Base-by-base conservation (phyloP, 2,797 vertebrate genomes). In the Acanthopagrus latus region DNA sequence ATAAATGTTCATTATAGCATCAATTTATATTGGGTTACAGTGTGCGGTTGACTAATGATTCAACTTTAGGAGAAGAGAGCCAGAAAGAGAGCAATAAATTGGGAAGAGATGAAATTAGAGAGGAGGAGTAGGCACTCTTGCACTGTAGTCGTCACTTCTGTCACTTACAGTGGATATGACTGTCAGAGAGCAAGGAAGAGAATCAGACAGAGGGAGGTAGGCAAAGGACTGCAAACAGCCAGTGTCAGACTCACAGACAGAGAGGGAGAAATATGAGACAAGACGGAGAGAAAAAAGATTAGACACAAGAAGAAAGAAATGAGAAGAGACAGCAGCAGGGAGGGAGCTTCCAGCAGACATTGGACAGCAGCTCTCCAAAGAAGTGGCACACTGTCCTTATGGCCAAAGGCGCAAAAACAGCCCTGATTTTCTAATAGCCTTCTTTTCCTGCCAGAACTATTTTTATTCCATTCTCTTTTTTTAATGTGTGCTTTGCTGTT, bases 241-340 rank as follows among this genome's bases (percentile, higher is more conserved):
- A 59, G 48, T 57, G 76, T 78, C 57, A 83, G 56, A 76, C 52
- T 29, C 51, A 67, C 47, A 62, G 44, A 70, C 55, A 67, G 25
- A 20, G 43, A 75, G 33, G 33, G 51, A 52, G 50, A 70, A 55
- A 77, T 72, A 75, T 80, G 52, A 84, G 66, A 82, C 43, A 68
- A 78, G 78, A 82, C 41, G 64, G 18, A 75, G 71, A 70, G 41
- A 50, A 56, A 13, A 8, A 55, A 66, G 46, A 64, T 52, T 62
- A 69, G 54, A 71, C 76, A 81, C 60, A 74, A 74, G 48, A 44
- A 56, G 74, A 84, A 52, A 50, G 73, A 69, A 59, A 90, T 84
- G 70, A 82, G 84, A 87, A 76, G 58, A 76, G 87, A 88, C 85
- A 84, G 74, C 56, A 72, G 60, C 82, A 85, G 60, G 54, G 76